Base-by-base conservation (phyloP, 2,113 vertebrate species). In the Rhabdornis inornatus region DNA sequence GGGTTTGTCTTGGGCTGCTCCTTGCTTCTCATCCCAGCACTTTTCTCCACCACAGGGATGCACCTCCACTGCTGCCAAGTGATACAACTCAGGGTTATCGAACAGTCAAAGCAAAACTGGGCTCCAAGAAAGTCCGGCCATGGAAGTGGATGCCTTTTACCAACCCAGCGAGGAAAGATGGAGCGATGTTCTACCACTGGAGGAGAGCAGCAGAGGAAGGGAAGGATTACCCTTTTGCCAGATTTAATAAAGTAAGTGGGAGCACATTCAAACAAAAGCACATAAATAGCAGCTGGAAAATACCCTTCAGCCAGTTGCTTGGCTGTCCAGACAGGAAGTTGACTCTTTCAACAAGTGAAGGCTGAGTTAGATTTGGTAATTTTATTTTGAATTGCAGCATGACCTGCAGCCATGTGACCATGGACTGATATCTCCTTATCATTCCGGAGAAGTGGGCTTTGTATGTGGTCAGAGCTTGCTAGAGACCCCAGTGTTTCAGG, bases 121-220 rank as follows among this genome's bases (percentile, higher is more conserved):
- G 99, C 71, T 99, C 99, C 96, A 99, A 99, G 98, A 99, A 99
- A 71, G 99, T 99, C 19, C 98, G 99, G 15, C 99, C 99, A 33
- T 99, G 99, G 99, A 99, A 99, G 72, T 99, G 99, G 99, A 99
- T 99, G 99, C 99, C 99, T 25, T 99, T 99, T 94, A 99, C 98
- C 61, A 99, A 99, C 95, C 99, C 99, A 35, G 99, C 99, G 1
- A 98, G 99, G 52, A 99, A 99, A 90, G 99, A 99, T 49, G 99
- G 99, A 21, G 99, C 99, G 0, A 99, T 99, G 97, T 99, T 99
- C 96, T 99, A 99, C 97, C 99, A 99, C 97, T 99, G 99, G 99
- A 98, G 99, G 92, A 99, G 99, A 50, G 98, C 98, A 55, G 99
- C 99, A 22, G 99, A 99, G 81, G 99, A 99, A 92, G 99, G 99